Evolutionary conservation across 2,888 invertebrate species (phyloP).

Genomic region (Drosophila diplacantha): DNA sequence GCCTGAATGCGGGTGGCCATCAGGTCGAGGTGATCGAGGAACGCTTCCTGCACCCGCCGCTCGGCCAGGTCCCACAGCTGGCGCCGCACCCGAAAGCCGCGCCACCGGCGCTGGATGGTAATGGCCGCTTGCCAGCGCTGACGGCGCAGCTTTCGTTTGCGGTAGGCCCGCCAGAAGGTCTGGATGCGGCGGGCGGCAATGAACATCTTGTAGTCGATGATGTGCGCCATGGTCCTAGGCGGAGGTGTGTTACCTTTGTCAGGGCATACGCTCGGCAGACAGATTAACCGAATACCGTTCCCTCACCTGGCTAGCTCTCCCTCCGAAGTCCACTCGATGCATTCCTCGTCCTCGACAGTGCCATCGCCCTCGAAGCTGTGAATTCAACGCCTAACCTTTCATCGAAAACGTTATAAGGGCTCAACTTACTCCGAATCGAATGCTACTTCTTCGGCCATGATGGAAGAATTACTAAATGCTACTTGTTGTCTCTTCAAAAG

Average conservation of each 20-base stretch:
- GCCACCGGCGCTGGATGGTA: conserved; percentile 72
- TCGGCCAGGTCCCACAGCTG: conserved; percentile 50
- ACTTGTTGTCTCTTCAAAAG: background rate
- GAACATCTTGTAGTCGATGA: conserved; percentile 65
- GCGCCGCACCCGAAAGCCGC: conserved; percentile 57
- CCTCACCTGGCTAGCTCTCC: conserved; percentile 11
- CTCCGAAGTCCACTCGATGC: background rate
- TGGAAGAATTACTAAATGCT: background rate
- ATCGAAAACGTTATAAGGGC: background rate
- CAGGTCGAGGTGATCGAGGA: conserved; percentile 43
- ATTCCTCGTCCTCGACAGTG: background rate
- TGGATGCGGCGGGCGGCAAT: conserved; percentile 70
- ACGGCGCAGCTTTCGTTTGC: conserved; percentile 16
- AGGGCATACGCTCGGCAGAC: background rate
- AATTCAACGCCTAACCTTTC: background rate
- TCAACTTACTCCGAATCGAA: conserved; percentile 9
- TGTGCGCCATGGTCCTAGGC: conserved; percentile 44
- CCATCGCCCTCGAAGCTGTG: background rate
- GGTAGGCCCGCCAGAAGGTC: conserved; percentile 52
- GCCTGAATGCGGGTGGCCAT: conserved; percentile 70
- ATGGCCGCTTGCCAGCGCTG: conserved; percentile 31
- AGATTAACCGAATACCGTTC: too few species aligned
- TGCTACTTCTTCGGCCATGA: background rate
- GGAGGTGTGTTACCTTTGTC: background rate
- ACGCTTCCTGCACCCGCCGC: conserved; percentile 42